Evolutionary conservation across 2,797 vertebrate genomes (phyloP), one percentile per base, ranked within the genome.

Genomic region (Bradypus variegatus): DNA sequence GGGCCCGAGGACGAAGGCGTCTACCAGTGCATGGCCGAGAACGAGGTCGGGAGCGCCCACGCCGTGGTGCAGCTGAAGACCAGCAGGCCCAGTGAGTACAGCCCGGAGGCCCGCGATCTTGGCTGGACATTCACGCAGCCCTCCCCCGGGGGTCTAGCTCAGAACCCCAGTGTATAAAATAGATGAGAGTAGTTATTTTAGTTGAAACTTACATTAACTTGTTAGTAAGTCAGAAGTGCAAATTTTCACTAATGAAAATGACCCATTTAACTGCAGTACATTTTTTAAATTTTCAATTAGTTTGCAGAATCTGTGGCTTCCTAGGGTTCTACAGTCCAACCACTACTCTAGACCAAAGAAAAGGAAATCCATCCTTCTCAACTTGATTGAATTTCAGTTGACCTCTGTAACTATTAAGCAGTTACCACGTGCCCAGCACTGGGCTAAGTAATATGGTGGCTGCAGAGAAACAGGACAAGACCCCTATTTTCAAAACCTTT

Each of bases 21-120:
- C 87, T 99, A 99, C 97, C 99, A 99, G 96, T 99, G 99, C 97
- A 98, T 99, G 98, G 99, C 98, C 0, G 99, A 99, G 96, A 99
- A 99, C 0, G 98, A 98, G 38, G 98, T 99, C 0, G 99, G 99
- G 53, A 99, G 99, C 0, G 98, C 99, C 0, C 99, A 99, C 79
- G 99, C 98, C 3, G 98, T 99, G 13, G 97, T 98, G 72, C 98
- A 98, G 45, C 98, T 99, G 81, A 97, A 98, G 95, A 98, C 98
- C 0, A 77, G 98, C 36, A 97, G 97, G 8, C 97, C 98, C 0
- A 98, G 99, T 99, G 94, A 94, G 98, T 58, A 12, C 5, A 23
- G 6, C 84, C 29, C 78, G 8, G 4, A 53, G 31, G 8, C 13
- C 85, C 27, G 45, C 53, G 33, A 33, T 29, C 33, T 33, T 10